These are phyloP conservation scores for Piprites chloris DNA, from an alignment of 2,113 vertebrate genomes.

Conservation along the genomic window DNA sequence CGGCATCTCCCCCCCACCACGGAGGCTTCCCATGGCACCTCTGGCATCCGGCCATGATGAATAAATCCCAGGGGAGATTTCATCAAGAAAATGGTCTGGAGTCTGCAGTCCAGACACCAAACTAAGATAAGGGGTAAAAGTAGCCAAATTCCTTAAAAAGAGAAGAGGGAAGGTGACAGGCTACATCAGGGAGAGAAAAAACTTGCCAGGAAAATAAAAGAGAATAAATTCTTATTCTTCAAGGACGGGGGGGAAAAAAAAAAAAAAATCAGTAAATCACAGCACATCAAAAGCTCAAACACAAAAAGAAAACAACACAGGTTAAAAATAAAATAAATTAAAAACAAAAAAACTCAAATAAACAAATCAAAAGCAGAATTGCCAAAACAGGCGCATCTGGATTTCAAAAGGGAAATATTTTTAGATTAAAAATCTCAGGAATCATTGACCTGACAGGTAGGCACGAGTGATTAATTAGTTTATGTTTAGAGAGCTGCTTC, in stretches of 20 bases:
- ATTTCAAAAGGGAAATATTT: slow-evolving; percentile 55
- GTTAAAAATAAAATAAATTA: not conserved
- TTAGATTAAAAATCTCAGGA: slow-evolving; percentile 51
- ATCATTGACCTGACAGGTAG: slow-evolving; percentile 49
- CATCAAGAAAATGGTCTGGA: not conserved
- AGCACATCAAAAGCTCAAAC: slow-evolving; percentile 6
- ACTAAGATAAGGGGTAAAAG: not conserved
- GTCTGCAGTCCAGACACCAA: not conserved
- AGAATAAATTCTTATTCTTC: not conserved
- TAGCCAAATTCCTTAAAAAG: not conserved
- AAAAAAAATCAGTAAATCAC: not conserved
- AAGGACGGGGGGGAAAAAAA: not conserved
- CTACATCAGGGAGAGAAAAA: not conserved
- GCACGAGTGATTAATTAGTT: slow-evolving; percentile 43
- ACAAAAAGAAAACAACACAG: not conserved
- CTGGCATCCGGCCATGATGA: not conserved
- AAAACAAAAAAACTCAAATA: not conserved
- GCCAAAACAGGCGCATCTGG: not conserved
- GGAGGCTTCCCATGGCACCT: not conserved
- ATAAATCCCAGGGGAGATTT: not conserved
- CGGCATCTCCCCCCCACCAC: not conserved
- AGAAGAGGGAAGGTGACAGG: not conserved
- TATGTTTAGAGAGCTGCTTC: slow-evolving; percentile 24
- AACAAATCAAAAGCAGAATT: not conserved
- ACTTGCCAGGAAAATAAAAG: not conserved